Evolutionary conservation across 1,140 invertebrate genomes (phyloP), one percentile per base, ranked within the genome.

Genomic region (Trissolcus basalis): DNA sequence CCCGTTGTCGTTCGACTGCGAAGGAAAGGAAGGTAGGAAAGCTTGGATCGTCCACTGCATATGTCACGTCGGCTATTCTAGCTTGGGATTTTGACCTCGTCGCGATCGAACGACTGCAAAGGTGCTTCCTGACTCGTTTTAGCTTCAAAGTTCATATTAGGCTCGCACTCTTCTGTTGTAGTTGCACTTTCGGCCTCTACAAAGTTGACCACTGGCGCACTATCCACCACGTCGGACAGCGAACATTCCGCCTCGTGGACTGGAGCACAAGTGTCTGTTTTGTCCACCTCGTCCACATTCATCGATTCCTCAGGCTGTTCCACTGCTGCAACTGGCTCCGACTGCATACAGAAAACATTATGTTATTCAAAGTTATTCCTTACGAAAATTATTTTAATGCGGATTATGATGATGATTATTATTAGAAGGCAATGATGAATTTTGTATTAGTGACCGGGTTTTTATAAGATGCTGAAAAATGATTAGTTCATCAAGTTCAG

Each of bases 1-100:
- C 0, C 82, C 84, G 15, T 88, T 86, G n/a, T 88, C 87, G 27
- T 88, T 88, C 0, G 86, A 88, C 14, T 87, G 86, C 3, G 87
- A 88, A 0, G 86, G 86, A 51, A 87, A 82, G 86, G n/a, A 44
- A 86, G 0, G 82, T 87, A 0, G 87, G 86, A 7, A 88, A 88
- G 45, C 81, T 85, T 8, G 82, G 82, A 67, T 88, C 85, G 14
- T 88, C 86, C 5, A 72, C 60, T 0, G 41, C 13, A 0, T 84
- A 80, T 0, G 80, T 78, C 0, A 71, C 41, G 0, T 80, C 78
- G 3, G 65, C 49, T 0, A 47, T 58, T 4, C 70, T 87, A 86
- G 69, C 84, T 86, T 35, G 86, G 83, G 45, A 82, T 75, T 72
- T 87, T 85, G 0, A 56, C 49, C 0, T n/a, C n/a, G n/a, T n/a